Evolutionary conservation across 2,888 invertebrate species (phyloP).

Genomic region (Leptopilina syphax): DNA sequence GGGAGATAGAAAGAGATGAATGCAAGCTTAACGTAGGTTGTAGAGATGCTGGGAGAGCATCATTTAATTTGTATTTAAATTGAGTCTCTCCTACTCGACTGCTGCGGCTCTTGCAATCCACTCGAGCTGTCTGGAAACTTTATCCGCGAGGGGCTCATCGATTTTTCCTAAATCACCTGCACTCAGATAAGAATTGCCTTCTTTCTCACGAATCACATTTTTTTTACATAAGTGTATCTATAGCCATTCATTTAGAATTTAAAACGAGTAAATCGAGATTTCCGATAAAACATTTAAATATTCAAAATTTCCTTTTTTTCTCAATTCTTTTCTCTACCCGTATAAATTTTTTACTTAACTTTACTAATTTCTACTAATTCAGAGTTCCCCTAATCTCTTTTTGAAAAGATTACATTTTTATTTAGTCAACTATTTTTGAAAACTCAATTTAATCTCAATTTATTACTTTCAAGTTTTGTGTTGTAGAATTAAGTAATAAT

Average conservation of each 20-base stretch:
- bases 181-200: constrained; percentile 9
- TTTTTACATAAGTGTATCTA: neutral
- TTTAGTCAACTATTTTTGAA: neutral
- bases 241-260: constrained; percentile 6
- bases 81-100: constrained; percentile 55
- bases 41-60: constrained; percentile 51
- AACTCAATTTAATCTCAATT: too few species aligned
- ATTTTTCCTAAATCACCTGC: constrained; percentile 34
- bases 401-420: neutral
- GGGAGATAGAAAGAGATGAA: neutral
- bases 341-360: neutral
- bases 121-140: constrained; percentile 40
- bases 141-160: constrained; percentile 30
- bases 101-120: constrained; percentile 33
- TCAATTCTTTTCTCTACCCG: neutral
- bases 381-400: too few species aligned
- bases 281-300: neutral
- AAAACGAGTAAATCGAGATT: neutral
- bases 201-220: neutral
- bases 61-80: constrained; percentile 71
- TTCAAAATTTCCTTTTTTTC: neutral
- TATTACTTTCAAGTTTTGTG: neutral
- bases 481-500: neutral
- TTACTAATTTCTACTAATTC: neutral
- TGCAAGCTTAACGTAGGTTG: constrained; percentile 22